These are phyloP conservation scores for Triplophysa bombifrons DNA, from an alignment of 2,797 vertebrate genomes.

Conservation along the genomic window DNA sequence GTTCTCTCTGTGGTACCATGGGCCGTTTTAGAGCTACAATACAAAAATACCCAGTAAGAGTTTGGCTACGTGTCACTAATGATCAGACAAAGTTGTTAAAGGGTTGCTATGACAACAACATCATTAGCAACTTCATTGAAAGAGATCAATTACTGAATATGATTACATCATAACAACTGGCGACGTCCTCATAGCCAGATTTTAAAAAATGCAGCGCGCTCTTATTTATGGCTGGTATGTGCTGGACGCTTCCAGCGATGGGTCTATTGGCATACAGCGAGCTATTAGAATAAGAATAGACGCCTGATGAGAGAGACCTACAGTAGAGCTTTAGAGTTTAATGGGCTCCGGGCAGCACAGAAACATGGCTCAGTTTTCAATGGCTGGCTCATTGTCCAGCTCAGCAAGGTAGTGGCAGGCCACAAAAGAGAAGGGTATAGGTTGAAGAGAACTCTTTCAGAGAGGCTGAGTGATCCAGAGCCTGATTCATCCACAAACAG, in stretches of 20 bases:
- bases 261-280: constrained; percentile 50
- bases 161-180: constrained; percentile 25
- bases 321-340: constrained; percentile 60
- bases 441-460: constrained; percentile 59
- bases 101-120: constrained; percentile 6
- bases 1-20: background rate
- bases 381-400: constrained; percentile 60
- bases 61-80: constrained; percentile 13
- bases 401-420: constrained; percentile 60
- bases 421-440: constrained; percentile 55
- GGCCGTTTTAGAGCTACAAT: background rate
- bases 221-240: constrained; percentile 53
- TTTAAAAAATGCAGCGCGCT: constrained; percentile 19
- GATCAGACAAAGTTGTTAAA: constrained; percentile 15
- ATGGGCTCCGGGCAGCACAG: constrained; percentile 57
- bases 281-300: constrained; percentile 63
- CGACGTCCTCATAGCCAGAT: constrained; percentile 6
- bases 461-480: constrained; percentile 52
- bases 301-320: constrained; percentile 56
- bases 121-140: background rate
- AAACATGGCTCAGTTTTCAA: constrained; percentile 61
- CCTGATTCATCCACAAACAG: constrained; percentile 52
- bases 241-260: constrained; percentile 43
- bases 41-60: background rate
- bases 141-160: background rate